Evolutionary conservation across 2,888 invertebrate genomes (phyloP), one percentile per base, ranked within the genome.

Genomic region (Acheta domesticus): DNA sequence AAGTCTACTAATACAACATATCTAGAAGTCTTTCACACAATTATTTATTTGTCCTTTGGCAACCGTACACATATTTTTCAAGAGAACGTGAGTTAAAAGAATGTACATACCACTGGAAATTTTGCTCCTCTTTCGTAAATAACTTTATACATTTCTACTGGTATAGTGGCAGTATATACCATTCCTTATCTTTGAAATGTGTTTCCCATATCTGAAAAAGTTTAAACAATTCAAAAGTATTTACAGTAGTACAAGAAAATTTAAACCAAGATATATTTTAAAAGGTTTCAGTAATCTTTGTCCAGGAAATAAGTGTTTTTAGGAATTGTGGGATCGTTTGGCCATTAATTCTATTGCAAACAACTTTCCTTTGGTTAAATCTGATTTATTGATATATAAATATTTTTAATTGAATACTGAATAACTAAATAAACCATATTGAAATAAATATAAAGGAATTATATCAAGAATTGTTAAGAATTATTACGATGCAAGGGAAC

Each of bases 161-260:
- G 92, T 82, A 96, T 90, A 0, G 91, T 90, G 0, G 94, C 95
- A 12, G 92, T n/a, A 92, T 83, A 96, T 91, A 20, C 91, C 92
- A 84, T n/a, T 94, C 92, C 86, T 94, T 94, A 12, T 91, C 89
- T 82, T 91, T 91, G 84, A 96, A 95, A 86, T 95, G 95, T 84
- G 93, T 91, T 78, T 91, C 89, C 96, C 96, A 96, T 82, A 96
- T 94, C 78, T 87, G 84, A 78, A 77, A 50, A 62, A 62, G 84
- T n/a, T 77, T 74, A 50, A 62, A 62, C 20, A 36, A 74, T 36
- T 62, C n/a, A 36, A n/a, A n/a, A n/a, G n/a, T n/a, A n/a, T n/a
- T n/a, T n/a, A n/a, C n/a, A n/a, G n/a, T n/a, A n/a, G n/a, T n/a
- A n/a, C 8, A n/a, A 62, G 1, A n/a, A 62, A 62, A 62, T 62